Base-by-base conservation (phyloP, 2,888 invertebrate genomes). In the Asteroscopus sphinx region DNA sequence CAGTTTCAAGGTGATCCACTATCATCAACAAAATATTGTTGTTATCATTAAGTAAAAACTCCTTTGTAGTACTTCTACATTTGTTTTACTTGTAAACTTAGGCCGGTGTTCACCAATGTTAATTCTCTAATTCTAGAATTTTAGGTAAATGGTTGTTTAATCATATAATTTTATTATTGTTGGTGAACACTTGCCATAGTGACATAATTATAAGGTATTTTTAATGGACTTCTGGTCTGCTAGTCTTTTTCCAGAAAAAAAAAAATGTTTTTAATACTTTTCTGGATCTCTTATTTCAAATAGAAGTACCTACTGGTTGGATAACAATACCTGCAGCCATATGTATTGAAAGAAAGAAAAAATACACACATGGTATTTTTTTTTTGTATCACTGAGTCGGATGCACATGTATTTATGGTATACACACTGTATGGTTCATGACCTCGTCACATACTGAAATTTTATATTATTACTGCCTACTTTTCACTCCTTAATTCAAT, bases 401-500 rank as follows among this genome's bases (percentile, higher is more conserved):
- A 5, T 12, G 15, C 44, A 66, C 52, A 16, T 66, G 28, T 42
- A n/a, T 28, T 13, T 28, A 53, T n/a, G n/a, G 16, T 53, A 28
- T 9, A 59, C 59, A 65, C 40, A 53, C 17, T 53, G 40, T 37
- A 5, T 28, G 7, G 40, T 44, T 53, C 52, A 53, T 65, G 65
- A 48, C 47, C 52, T 58, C 59, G 40, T 9, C 33, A 13, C 16
- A 30, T 46, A 47, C 30, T 41, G 11, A 51, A 47, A 36, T 16
- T 25, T 25, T 47, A 49, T 37, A 39, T 47, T 21, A 47, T 49
- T 36, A 33, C 12, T 21, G 36, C 37, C 44, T 51, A 47, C 37
- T 41, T 48, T 41, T 48, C 32, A 51, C 21, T 68, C 54, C 25
- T 35, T 71, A 58, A 67, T 61, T 51, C 16, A 63, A 68, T 60